Evolutionary conservation across 2,113 vertebrate genomes (phyloP), one percentile per base, ranked within the genome.

Genomic region (Meles meles): DNA sequence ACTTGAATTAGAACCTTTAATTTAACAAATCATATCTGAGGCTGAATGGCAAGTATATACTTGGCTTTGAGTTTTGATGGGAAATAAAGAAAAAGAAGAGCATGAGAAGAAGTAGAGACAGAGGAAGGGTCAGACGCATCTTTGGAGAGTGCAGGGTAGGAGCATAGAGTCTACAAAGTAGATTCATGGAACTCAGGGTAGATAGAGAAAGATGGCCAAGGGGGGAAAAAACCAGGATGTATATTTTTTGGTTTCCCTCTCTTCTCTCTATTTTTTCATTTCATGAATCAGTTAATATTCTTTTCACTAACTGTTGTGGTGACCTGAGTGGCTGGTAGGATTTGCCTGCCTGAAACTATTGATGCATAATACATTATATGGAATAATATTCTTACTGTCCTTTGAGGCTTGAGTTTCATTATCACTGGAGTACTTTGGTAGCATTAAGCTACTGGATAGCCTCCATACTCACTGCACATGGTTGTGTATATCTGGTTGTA

Each of bases 321-420:
- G 95, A 95, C 84, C 95, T 85, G 87, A 97, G 97, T 96, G 83
- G 59, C 92, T 96, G 94, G 81, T 90, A 94, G 93, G 87, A 83
- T 97, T 92, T 91, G 92, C 92, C 72, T 2, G 81, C 94, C 90
- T 93, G 96, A 96, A 97, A 97, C 96, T 88, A 96, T 97, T 98
- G 97, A 98, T 98, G 97, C 97, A 97, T 98, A 97, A 98, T 98
- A 98, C 98, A 98, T 98, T 96, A 97, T 59, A 98, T 76, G 71
- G 98, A 98, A 98, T 98, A 94, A 96, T 98, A 94, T 97, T 88
- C 88, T 88, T 84, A 72, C 87, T 95, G 92, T 95, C 94, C 92
- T 98, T 97, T 97, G 97, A 97, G 97, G 59, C 93, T 93, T 63
- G 90, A 61, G 90, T 98, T 97, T 97, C 90, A 96, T 97, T 97